A percentile compares a stretch with the other conserved stretches of the same genome.
Evolutionary conservation across 2,888 invertebrate species (phyloP).

Genomic region (Apodemia hepburni): DNA sequence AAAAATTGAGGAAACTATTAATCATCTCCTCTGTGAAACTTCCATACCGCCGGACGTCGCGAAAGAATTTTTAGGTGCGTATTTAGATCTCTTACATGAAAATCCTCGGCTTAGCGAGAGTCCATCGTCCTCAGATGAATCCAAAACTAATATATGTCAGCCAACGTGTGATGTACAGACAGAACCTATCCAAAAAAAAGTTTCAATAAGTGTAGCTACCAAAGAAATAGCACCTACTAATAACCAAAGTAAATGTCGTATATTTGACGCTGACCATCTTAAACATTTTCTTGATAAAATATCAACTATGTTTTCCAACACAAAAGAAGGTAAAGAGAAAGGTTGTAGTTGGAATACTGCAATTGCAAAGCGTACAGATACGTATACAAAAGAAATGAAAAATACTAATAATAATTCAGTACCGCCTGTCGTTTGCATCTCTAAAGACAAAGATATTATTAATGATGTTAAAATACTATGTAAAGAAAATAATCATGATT

Average conservation of each 20-base stretch:
- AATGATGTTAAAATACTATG: background rate
- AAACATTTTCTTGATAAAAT: slow-evolving; percentile 57
- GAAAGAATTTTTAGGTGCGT: slow-evolving; percentile 54
- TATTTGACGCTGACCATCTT: slow-evolving; percentile 46
- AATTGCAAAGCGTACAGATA: background rate
- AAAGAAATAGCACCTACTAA: slow-evolving; percentile 27
- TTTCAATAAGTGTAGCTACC: slow-evolving; percentile 49
- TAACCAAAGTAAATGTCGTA: slow-evolving; percentile 28
- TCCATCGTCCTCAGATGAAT: slow-evolving; percentile 44
- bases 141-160: slow-evolving; percentile 28
- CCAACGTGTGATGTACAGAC: slow-evolving; percentile 47
- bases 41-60: slow-evolving; percentile 49
- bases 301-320: slow-evolving; percentile 47
- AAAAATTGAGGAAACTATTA: slow-evolving; percentile 54
- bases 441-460: background rate
- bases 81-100: slow-evolving; percentile 50
- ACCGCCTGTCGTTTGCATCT: background rate
- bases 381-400: background rate
- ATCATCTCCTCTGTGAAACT: slow-evolving; percentile 54
- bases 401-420: background rate
- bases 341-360: background rate
- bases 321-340: slow-evolving; percentile 28
- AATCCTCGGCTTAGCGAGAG: slow-evolving; percentile 38
- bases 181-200: slow-evolving; percentile 47
- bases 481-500: background rate